Base-by-base conservation (phyloP, 2,888 invertebrate species). In the Diaperis boleti region DNA sequence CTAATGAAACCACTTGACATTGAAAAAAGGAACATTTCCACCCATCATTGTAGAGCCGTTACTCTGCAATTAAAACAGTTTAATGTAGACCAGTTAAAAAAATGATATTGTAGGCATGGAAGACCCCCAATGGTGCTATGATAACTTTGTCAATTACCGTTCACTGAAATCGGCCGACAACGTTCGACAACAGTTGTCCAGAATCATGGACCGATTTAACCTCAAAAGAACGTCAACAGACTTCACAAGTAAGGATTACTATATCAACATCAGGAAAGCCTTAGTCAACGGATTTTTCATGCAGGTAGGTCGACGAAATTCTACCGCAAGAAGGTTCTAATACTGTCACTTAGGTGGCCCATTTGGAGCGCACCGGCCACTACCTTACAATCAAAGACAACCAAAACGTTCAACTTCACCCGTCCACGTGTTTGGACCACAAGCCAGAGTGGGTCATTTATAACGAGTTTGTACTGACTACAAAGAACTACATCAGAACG, bases 401-500 rank as follows among this genome's bases (percentile, higher is more conserved):
- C 85, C 99, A 99, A 84, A 91, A 96, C 65, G 99, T 99, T 1
- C 98, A 98, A 81, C 87, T 99, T 35, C 99, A 99, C 84, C 99
- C 99, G 0, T 98, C 98, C 70, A 98, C 98, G 5, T 98, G 98
- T 79, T 87, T 99, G 59, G 98, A 98, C 84, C 99, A 99, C 84
- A 99, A 99, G 81, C 99, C 99, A 0, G 99, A 99, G 83, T 99
- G 99, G 99, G 98, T 98, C 33, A 92, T 99, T 63, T 99, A 99
- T 84, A 98, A 99, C 83, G 99, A 99, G 85, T 99, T 99, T 79
- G 99, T 99, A 44, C 86, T 99, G 70, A 99, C 99, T 66, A 98
- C 98, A 63, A 99, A 99, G 84, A 99, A 99, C 83, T 99, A 99
- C 81, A 99, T 99, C 75, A 87, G 99, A 71, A 99, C 98, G 0